Percentiles rank a stretch among this genome's conserved stretches.
Evolutionary conservation across 2,888 invertebrate species (phyloP).

Genomic region (Machimus atricapillus): DNA sequence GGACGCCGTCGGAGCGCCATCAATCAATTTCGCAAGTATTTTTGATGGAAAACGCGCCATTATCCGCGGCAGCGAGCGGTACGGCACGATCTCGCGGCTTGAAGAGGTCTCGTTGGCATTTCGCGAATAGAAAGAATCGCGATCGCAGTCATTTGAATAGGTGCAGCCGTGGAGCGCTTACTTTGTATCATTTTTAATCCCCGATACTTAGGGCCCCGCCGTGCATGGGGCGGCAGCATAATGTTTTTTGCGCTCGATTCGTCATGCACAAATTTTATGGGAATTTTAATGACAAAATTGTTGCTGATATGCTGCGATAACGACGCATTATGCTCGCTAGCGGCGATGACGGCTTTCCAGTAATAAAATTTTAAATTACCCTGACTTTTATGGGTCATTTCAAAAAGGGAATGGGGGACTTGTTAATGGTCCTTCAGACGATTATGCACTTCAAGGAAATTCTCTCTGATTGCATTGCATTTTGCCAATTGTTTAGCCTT

Average conservation of each 20-base stretch:
- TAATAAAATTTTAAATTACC: not conserved
- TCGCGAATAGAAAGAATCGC: not conserved
- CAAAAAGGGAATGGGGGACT: not conserved
- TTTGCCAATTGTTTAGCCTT: not conserved
- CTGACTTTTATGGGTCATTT: not conserved
- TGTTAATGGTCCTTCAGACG: not conserved
- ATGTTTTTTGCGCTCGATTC: not conserved
- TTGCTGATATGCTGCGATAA: not conserved
- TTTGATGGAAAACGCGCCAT: not conserved
- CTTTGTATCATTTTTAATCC: not conserved
- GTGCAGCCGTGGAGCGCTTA: not conserved
- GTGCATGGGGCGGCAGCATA: not conserved
- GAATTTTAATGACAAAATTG: constrained; percentile 2
- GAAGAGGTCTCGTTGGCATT: constrained; percentile 28
- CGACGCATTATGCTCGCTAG: not conserved
- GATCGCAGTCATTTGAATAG: constrained; percentile 6
- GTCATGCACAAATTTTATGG: constrained; percentile 5
- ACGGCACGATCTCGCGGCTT: not conserved
- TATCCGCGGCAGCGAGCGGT: not conserved
- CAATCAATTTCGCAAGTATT: constrained; percentile 6
- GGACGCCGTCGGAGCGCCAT: not conserved
- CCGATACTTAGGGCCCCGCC: not conserved
- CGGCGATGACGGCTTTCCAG: not conserved
- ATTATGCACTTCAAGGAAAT: not conserved
- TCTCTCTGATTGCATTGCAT: not conserved